Evolutionary conservation across 2,797 vertebrate species (phyloP).

Genomic region (Darevskia mixta): DNA sequence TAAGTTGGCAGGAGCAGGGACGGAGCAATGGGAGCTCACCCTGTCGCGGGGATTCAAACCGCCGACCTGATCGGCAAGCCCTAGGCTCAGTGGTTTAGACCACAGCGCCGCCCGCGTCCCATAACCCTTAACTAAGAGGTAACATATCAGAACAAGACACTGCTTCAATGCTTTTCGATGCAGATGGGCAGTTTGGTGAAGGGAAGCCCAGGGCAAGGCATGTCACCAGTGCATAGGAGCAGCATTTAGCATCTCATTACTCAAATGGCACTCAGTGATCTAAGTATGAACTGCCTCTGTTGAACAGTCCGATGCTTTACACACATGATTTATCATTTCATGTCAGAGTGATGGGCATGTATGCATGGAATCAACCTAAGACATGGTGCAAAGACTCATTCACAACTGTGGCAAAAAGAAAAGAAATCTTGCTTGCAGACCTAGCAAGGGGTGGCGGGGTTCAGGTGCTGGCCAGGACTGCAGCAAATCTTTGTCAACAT

Average conservation of each 20-base stretch:
- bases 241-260: background rate
- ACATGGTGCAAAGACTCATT: background rate
- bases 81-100: too few species aligned
- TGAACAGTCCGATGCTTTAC: background rate
- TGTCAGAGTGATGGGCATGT: background rate
- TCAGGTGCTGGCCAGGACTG: background rate
- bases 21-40: too few species aligned
- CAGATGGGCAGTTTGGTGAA: background rate
- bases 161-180: background rate
- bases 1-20: background rate
- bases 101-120: too few species aligned
- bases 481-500: background rate
- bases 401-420: background rate
- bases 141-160: background rate
- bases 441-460: background rate
- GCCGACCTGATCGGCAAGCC: too few species aligned
- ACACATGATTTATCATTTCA: too few species aligned
- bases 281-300: background rate
- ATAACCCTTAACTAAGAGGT: too few species aligned
- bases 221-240: too few species aligned
- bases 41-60: too few species aligned
- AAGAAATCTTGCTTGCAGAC: background rate
- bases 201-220: background rate
- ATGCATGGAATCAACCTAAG: background rate
- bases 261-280: background rate